Conservation (phyloP, 92 coral and sea anemone genomes). For the Paramuricea clavata region DNA sequence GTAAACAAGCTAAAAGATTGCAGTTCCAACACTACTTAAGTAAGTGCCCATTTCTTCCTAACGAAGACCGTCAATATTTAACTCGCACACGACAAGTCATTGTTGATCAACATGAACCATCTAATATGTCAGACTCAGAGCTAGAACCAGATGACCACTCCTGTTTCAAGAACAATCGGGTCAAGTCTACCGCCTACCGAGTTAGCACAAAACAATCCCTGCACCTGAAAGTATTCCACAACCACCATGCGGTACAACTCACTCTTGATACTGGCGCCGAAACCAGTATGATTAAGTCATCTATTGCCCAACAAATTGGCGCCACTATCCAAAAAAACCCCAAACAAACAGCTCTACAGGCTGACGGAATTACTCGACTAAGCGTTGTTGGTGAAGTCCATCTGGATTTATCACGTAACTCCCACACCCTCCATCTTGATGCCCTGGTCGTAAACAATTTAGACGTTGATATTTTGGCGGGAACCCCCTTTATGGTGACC, state of each 20-base stretch:
- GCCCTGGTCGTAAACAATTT: constrained; percentile 55
- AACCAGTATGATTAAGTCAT: constrained; percentile 43
- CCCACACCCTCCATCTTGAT: constrained; percentile 7
- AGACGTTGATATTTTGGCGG: constrained; percentile 69
- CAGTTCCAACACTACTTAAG: constrained; percentile 59
- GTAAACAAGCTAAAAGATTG: constrained; percentile 32
- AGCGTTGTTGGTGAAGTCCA: constrained; percentile 41
- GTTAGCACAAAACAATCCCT: constrained; percentile 67
- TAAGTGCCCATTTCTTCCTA: constrained; percentile 68
- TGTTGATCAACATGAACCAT: constrained; percentile 18
- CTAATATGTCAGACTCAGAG: background rate
- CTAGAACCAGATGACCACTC: background rate
- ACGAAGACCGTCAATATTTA: constrained; percentile 54
- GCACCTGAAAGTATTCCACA: constrained; percentile 55
- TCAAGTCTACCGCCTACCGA: constrained; percentile 47
- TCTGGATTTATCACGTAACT: background rate
- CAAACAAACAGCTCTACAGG: constrained; percentile 25
- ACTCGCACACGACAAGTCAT: constrained; percentile 37
- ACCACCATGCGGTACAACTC: constrained; percentile 51
- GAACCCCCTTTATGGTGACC: constrained; percentile 65
- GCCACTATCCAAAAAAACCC: constrained; percentile 4
- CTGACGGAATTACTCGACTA: constrained; percentile 42
- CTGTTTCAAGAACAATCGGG: background rate
- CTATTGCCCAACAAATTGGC: constrained; percentile 9
- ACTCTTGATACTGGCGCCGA: constrained; percentile 57